These are phyloP conservation scores for Atta cephalotes DNA, from an alignment of 1,140 invertebrate species.

Conservation along the genomic window DNA sequence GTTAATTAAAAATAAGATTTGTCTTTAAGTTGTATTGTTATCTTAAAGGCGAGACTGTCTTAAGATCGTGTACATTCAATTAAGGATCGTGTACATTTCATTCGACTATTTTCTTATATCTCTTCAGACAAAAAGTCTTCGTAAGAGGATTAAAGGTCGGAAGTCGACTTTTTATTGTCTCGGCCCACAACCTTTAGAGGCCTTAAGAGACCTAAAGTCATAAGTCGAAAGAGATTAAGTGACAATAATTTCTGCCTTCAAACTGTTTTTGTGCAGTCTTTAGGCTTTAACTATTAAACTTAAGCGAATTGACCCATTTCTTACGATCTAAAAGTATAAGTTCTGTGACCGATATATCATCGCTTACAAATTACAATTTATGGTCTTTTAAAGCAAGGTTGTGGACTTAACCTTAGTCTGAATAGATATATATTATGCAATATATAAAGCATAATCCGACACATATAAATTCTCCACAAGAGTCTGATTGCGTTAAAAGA, in stretches of 20 bases:
- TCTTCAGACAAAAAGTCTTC: neutral
- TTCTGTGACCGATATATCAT: no score
- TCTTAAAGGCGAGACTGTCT: neutral
- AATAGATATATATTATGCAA: neutral
- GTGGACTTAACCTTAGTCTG: neutral
- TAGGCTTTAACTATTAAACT: no score
- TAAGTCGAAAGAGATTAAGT: no score
- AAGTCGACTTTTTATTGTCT: neutral
- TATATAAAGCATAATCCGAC: neutral
- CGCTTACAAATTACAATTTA: no score
- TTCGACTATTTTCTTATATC: constrained; percentile 14
- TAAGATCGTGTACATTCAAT: neutral
- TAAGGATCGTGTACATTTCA: neutral
- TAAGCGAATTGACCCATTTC: no score
- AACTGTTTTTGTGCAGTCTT: no score
- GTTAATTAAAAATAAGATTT: constrained; percentile 4
- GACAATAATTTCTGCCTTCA: no score
- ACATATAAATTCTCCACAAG: neutral
- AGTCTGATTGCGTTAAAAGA: neutral
- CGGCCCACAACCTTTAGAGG: no score
- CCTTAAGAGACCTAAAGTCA: no score
- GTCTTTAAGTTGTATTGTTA: neutral
- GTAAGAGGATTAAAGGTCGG: neutral
- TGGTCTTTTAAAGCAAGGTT: no score
- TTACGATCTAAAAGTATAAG: no score